Evolutionary conservation across 1,140 invertebrate genomes (phyloP).

Genomic region (Hirudo medicinalis): DNA sequence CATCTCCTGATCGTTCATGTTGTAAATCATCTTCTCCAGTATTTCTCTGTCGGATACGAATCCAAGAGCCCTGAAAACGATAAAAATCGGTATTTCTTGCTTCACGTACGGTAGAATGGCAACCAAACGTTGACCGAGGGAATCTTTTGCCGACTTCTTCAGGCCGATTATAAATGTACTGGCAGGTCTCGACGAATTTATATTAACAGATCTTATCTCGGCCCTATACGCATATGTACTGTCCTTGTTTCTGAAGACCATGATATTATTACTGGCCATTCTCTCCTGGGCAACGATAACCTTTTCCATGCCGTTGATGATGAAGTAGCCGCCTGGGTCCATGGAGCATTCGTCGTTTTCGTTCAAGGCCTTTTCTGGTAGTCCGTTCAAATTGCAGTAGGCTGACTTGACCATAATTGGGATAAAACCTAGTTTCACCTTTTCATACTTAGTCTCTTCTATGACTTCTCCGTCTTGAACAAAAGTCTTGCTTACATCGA

Average conservation of each 20-base stretch:
- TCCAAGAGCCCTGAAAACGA: slow-evolving; percentile 85
- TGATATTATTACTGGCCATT: slow-evolving; percentile 98
- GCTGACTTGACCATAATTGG: slow-evolving; percentile 96
- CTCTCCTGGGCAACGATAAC: slow-evolving; percentile 94
- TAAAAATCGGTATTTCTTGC: slow-evolving; percentile 95
- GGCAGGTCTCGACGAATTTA: slow-evolving; percentile 78
- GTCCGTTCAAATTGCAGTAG: slow-evolving; percentile 79
- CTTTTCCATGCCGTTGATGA: slow-evolving; percentile 45
- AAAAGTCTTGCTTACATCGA: slow-evolving; percentile 93
- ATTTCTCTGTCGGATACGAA: slow-evolving; percentile 98
- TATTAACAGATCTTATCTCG: slow-evolving; percentile 86
- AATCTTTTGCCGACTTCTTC: slow-evolving; percentile 41
- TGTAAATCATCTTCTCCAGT: slow-evolving; percentile 94
- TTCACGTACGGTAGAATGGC: slow-evolving; percentile 95
- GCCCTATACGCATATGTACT: slow-evolving; percentile 90
- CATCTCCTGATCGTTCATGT: slow-evolving; percentile 97
- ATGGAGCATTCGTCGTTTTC: slow-evolving; percentile 96
- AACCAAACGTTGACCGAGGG: slow-evolving; percentile 92
- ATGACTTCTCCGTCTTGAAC: slow-evolving; percentile 76
- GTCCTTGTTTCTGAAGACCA: slow-evolving; percentile 93
- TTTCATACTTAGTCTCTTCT: slow-evolving; percentile 83
- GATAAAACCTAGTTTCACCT: slow-evolving; percentile 77
- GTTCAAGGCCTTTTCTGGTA: slow-evolving; percentile 92
- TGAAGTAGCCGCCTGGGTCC: slow-evolving; percentile 62
- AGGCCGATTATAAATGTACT: slow-evolving; percentile 55